Percentiles rank a stretch among this genome's conserved stretches.
Conservation (phyloP, 2,797 vertebrate species). For the Coreius guichenoti region DNA sequence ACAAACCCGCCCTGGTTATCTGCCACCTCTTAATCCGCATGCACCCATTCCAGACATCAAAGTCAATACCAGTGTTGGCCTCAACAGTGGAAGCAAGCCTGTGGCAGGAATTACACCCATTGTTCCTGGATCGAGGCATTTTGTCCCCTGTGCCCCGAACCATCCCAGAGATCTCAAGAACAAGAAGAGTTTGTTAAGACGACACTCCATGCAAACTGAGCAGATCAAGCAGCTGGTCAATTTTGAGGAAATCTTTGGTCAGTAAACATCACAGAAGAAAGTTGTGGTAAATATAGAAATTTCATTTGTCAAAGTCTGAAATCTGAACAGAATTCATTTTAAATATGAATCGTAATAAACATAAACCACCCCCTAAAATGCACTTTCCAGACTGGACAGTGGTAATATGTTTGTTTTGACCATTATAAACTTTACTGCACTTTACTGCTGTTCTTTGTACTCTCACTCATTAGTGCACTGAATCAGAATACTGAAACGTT, state of each 20-base stretch:
- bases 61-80: conserved; percentile 61
- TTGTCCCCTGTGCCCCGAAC: conserved; percentile 77
- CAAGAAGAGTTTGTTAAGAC: conserved; percentile 82
- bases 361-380: conserved; percentile 17
- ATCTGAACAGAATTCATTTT: neutral
- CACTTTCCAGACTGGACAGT: conserved; percentile 21
- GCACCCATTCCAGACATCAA: conserved; percentile 78
- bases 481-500: neutral
- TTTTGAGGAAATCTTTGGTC: conserved; percentile 77
- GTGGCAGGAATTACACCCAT: conserved; percentile 57
- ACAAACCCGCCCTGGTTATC: conserved; percentile 82
- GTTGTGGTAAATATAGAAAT: neutral
- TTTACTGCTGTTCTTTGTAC: conserved; percentile 21
- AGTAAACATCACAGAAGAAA: conserved; percentile 55
- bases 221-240: conserved; percentile 87
- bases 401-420: conserved; percentile 13
- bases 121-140: conserved; percentile 75
- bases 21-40: conserved; percentile 86
- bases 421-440: conserved; percentile 10
- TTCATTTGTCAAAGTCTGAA: neutral
- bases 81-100: conserved; percentile 40
- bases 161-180: conserved; percentile 79
- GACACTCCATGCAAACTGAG: conserved; percentile 90
- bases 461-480: conserved; percentile 14
- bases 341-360: neutral